Percentiles rank a stretch among this genome's conserved stretches.
Conservation (phyloP, 2,797 vertebrate genomes). For the Aerospiza tachiro region DNA sequence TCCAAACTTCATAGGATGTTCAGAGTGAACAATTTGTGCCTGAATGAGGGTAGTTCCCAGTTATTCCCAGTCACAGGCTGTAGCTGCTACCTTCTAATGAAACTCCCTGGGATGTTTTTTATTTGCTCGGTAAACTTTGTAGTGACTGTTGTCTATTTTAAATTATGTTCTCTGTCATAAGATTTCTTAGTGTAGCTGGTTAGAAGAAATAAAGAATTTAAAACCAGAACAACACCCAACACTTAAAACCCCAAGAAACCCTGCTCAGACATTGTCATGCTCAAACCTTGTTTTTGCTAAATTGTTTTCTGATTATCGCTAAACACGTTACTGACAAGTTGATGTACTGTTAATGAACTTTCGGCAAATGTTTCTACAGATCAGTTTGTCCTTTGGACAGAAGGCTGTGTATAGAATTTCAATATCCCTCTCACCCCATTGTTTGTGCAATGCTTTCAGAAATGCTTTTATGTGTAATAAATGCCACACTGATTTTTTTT, state of each 20-base stretch:
- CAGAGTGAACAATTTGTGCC: background rate
- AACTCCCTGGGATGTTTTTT: background rate
- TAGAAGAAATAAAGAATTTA: background rate
- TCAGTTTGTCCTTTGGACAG: background rate
- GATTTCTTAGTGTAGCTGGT: background rate
- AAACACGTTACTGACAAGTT: background rate
- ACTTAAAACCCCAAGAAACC: background rate
- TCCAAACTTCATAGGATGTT: accelerated
- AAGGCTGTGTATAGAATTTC: background rate
- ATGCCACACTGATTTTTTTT: background rate
- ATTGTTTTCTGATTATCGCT: background rate
- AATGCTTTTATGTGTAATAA: background rate
- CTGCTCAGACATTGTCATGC: background rate
- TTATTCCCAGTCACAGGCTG: too few relatives aligned
- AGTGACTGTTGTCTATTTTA: background rate
- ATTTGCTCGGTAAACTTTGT: background rate
- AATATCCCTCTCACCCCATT: background rate
- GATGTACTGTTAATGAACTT: background rate
- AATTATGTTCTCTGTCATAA: background rate
- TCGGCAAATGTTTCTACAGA: background rate
- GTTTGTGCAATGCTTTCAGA: background rate
- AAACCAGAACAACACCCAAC: background rate
- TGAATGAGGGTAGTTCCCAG: background rate
- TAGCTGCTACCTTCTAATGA: background rate
- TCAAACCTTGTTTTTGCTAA: background rate